Conservation (phyloP, 2,113 vertebrate genomes). For the Verasper variegatus region DNA sequence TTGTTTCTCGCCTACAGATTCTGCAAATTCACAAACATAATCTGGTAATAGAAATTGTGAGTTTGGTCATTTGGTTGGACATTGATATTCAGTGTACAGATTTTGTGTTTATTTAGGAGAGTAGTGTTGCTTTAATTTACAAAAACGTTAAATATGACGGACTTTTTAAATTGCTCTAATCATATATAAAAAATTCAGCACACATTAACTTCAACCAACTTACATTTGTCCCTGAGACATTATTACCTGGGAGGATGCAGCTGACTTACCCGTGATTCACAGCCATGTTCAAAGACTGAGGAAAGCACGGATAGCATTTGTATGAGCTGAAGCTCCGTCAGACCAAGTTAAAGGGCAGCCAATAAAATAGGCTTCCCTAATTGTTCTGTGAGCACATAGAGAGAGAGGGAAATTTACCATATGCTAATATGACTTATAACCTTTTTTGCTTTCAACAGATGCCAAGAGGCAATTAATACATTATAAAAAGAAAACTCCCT, state of each 20-base stretch:
- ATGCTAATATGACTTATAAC: slow-evolving; percentile 80
- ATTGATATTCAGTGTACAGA: too few species aligned
- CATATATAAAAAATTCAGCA: too few species aligned
- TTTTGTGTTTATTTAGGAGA: too few species aligned
- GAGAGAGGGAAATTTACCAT: slow-evolving; percentile 59
- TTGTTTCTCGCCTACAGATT: too few species aligned
- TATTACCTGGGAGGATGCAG: neutral
- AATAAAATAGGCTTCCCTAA: slow-evolving; percentile 74
- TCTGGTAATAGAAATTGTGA: too few species aligned
- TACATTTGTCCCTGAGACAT: too few species aligned
- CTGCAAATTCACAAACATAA: too few species aligned
- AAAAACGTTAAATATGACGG: too few species aligned
- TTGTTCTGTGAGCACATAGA: slow-evolving; percentile 65
- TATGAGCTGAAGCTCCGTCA: slow-evolving; percentile 55
- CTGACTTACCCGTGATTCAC: slow-evolving; percentile 15
- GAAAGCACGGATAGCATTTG: slow-evolving; percentile 49
- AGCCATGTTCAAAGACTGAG: slow-evolving; percentile 14
- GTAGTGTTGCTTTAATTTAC: too few species aligned
- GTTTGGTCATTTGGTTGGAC: too few species aligned
- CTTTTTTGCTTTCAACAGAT: slow-evolving; percentile 66
- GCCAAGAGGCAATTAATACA: slow-evolving; percentile 75
- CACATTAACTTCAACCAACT: too few species aligned
- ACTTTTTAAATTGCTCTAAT: too few species aligned
- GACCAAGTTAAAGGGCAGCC: slow-evolving; percentile 66
- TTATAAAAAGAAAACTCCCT: slow-evolving; percentile 72